Evolutionary conservation across 2,113 vertebrate genomes (phyloP).

Genomic region (Motacilla alba): DNA sequence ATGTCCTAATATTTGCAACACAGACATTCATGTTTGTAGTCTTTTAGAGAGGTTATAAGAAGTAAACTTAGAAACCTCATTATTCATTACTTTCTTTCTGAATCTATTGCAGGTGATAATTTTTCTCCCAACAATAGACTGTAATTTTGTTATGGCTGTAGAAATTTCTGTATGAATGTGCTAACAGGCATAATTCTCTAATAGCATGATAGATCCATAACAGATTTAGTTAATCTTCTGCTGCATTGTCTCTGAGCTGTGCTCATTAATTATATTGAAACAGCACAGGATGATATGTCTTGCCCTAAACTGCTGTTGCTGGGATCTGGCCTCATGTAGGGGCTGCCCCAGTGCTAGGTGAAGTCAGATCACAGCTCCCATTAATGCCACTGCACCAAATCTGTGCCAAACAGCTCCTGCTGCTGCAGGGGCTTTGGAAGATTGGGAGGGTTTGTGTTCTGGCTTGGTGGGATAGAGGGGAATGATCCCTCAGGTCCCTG

Average conservation of each 20-base stretch:
- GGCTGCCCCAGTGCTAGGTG: background rate
- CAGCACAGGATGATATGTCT: background rate
- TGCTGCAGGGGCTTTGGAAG: fast-evolving
- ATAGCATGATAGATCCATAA: background rate
- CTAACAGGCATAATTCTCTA: background rate
- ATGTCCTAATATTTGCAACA: background rate
- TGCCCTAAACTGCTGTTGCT: background rate
- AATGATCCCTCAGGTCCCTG: background rate
- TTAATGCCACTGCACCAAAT: background rate
- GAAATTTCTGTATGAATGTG: background rate
- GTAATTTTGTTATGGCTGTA: background rate
- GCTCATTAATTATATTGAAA: background rate
- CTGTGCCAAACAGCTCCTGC: background rate
- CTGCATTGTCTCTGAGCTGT: background rate
- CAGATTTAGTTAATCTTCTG: background rate
- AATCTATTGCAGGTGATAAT: background rate
- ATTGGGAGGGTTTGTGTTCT: background rate
- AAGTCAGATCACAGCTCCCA: background rate
- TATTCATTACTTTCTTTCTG: background rate
- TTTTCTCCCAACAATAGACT: background rate
- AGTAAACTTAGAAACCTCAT: background rate
- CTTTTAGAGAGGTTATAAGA: background rate
- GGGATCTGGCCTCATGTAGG: background rate
- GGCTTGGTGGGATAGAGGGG: fast-evolving
- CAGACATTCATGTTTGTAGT: background rate